These are phyloP conservation scores for Diabrotica undecimpunctata DNA, from an alignment of 1,140 invertebrate species.

Conservation along the genomic window DNA sequence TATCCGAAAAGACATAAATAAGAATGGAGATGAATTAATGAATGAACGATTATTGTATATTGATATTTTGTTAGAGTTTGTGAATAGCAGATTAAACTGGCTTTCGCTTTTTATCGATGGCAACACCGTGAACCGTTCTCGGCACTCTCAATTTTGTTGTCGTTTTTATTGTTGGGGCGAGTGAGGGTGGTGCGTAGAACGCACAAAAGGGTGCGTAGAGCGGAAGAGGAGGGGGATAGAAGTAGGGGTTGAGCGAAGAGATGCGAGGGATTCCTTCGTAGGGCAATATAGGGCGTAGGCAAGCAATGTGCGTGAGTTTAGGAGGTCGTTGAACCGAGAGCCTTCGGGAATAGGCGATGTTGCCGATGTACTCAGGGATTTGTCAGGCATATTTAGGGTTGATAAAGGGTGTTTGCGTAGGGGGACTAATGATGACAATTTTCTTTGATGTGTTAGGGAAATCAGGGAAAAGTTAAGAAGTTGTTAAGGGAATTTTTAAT, in stretches of 20 bases:
- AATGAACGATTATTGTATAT: too few species aligned
- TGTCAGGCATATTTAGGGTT: background rate
- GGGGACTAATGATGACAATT: background rate
- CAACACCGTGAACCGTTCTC: background rate
- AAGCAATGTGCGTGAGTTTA: background rate
- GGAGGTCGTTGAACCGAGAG: background rate
- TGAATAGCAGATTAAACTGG: too few species aligned
- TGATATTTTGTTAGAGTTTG: too few species aligned
- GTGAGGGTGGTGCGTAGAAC: background rate
- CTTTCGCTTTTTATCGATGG: background rate
- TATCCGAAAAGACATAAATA: too few species aligned
- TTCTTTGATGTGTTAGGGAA: background rate
- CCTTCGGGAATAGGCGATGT: background rate
- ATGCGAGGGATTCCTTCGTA: conserved; percentile 9
- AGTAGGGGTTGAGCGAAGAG: background rate
- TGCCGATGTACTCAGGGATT: background rate
- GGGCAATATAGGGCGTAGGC: conserved; percentile 12
- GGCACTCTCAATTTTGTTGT: background rate
- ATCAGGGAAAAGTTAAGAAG: too few species aligned
- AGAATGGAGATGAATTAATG: too few species aligned
- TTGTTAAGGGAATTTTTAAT: too few species aligned
- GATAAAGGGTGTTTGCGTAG: background rate
- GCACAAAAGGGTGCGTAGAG: background rate
- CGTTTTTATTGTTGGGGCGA: conserved; percentile 1
- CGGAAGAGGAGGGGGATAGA: background rate